Evolutionary conservation across 2,888 invertebrate species (phyloP).

Genomic region (Netelia melanura): DNA sequence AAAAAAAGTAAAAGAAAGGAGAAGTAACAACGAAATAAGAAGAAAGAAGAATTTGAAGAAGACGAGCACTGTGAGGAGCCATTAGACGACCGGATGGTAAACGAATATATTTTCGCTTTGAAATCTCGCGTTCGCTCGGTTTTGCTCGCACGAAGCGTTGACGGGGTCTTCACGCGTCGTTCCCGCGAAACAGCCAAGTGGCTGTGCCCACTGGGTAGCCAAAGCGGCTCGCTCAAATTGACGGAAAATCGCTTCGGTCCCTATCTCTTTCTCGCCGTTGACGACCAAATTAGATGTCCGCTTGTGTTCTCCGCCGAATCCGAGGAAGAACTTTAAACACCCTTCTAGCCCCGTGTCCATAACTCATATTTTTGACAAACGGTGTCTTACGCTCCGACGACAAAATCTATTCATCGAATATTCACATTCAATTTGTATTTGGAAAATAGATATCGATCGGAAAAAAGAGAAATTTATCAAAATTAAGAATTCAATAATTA

Average conservation of each 20-base stretch:
- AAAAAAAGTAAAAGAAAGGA: slow-evolving; percentile 39
- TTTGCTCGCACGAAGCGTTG: slow-evolving; percentile 68
- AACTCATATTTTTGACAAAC: slow-evolving; percentile 8
- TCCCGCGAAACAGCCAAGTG: slow-evolving; percentile 73
- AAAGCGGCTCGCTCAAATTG: slow-evolving; percentile 79
- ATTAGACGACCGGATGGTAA: slow-evolving; percentile 79
- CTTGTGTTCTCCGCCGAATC: slow-evolving; percentile 46
- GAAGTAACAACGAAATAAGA: slow-evolving; percentile 46
- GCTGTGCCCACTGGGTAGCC: slow-evolving; percentile 73
- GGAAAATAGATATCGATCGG: not conserved
- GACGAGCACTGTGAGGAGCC: slow-evolving; percentile 71
- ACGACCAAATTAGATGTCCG: slow-evolving; percentile 82
- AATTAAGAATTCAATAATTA: no score
- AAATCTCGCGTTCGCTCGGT: slow-evolving; percentile 64
- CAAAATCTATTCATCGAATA: slow-evolving; percentile 3
- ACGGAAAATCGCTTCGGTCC: slow-evolving; percentile 80
- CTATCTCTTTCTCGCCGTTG: slow-evolving; percentile 76
- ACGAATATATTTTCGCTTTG: slow-evolving; percentile 78
- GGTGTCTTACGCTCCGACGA: not conserved
- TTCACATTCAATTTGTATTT: not conserved
- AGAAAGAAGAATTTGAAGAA: slow-evolving; percentile 58
- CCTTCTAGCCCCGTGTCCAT: slow-evolving; percentile 8
- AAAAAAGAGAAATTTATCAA: not conserved
- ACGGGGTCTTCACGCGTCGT: slow-evolving; percentile 76
- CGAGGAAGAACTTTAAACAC: slow-evolving; percentile 28